Conservation (phyloP, 2,888 invertebrate genomes). For the Adelphocoris suturalis region DNA sequence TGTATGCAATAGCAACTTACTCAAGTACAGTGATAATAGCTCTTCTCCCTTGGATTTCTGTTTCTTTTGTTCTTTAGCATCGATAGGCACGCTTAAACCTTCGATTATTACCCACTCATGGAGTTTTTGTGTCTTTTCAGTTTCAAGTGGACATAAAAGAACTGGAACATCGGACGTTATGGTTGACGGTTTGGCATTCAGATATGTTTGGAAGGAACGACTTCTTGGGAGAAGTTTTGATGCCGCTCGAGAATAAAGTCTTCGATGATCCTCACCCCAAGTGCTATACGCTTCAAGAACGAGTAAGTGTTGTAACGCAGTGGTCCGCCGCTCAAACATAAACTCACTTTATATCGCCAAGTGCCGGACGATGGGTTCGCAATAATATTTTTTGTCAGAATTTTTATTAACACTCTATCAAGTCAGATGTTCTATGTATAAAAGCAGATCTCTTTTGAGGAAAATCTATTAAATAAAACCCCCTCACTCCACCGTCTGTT, state of each 20-base stretch:
- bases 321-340: slow-evolving; percentile 41
- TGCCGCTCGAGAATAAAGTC: slow-evolving; percentile 94
- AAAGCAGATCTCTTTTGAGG: too few relatives aligned
- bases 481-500: too few relatives aligned
- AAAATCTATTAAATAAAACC: too few relatives aligned
- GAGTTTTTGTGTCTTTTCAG: slow-evolving; percentile 78
- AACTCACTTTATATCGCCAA: background rate
- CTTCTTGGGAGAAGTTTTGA: slow-evolving; percentile 96
- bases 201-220: slow-evolving; percentile 98
- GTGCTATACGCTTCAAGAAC: slow-evolving; percentile 95
- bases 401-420: too few relatives aligned
- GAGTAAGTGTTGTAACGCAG: slow-evolving; percentile 84
- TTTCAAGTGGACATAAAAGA: slow-evolving; percentile 93
- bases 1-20: too few relatives aligned
- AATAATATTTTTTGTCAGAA: too few relatives aligned
- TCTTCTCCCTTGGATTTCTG: too few relatives aligned
- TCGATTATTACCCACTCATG: too few relatives aligned
- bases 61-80: too few relatives aligned
- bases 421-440: too few relatives aligned
- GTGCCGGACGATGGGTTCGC: background rate
- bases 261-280: slow-evolving; percentile 94
- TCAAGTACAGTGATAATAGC: too few relatives aligned
- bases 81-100: too few relatives aligned
- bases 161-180: slow-evolving; percentile 92
- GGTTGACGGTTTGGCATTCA: slow-evolving; percentile 98